Percentiles rank a stretch among this genome's conserved stretches.
phyloP scores from a whole-genome alignment of 1,140 invertebrate species.

The Megalonaias nervosa region DNA sequence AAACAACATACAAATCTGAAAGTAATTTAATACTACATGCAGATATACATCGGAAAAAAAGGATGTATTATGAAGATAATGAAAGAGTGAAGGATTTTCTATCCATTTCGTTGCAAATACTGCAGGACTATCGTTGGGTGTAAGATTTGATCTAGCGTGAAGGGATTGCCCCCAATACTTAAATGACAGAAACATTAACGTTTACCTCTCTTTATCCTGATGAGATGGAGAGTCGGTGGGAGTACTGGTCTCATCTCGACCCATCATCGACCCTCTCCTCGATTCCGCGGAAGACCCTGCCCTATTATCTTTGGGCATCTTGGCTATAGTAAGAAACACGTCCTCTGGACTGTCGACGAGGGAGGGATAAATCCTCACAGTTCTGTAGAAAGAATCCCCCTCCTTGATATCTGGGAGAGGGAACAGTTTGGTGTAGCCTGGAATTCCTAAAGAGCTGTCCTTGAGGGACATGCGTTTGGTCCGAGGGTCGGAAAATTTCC shows the following conservation, averaged over 20 bases:
- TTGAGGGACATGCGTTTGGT: conserved; percentile 43
- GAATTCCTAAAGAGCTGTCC: conserved; percentile 34
- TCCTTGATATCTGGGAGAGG: conserved; percentile 43
- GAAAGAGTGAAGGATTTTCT: conserved; percentile 9
- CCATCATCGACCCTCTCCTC: conserved; percentile 36
- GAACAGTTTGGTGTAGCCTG: conserved; percentile 10
- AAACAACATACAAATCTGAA: not conserved
- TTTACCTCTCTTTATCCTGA: conserved; percentile 29
- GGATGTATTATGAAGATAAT: not conserved
- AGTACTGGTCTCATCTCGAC: conserved; percentile 27
- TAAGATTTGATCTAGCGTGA: not conserved
- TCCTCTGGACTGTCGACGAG: conserved; percentile 42
- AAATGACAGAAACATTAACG: not conserved
- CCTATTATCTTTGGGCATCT: conserved; percentile 17
- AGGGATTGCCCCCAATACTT: not conserved
- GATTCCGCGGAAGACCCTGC: conserved; percentile 35
- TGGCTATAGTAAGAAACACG: conserved; percentile 34
- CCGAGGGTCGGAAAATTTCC: conserved; percentile 26
- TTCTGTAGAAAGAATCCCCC: conserved; percentile 50
- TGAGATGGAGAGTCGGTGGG: conserved; percentile 21
- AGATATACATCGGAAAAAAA: not conserved
- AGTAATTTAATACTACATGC: not conserved
- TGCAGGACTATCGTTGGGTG: not conserved
- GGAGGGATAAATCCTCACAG: conserved; percentile 43
- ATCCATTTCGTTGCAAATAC: not conserved